Percentiles rank a stretch among this genome's conserved stretches.
Conservation (phyloP, 2,888 invertebrate species). For the Leptopilina drosophilae region DNA sequence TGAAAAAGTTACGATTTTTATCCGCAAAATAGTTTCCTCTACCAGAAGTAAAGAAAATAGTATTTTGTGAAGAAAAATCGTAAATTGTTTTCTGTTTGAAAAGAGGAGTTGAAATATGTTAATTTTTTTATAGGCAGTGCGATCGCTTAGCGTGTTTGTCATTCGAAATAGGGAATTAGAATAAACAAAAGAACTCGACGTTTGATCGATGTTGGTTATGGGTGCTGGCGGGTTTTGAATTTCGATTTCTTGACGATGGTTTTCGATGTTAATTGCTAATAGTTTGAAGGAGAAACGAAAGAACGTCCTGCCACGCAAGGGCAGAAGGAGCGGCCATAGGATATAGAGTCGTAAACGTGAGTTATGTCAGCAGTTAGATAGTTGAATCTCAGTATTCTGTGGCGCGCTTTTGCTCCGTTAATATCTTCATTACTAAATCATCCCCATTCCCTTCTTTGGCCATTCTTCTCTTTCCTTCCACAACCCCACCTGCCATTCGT, state of each 20-base stretch:
- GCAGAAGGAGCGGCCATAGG: constrained; percentile 63
- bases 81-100: too few species aligned
- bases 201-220: constrained; percentile 30
- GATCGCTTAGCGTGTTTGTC: neutral
- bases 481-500: constrained; percentile 41
- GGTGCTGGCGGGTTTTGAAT: constrained; percentile 10
- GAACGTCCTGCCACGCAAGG: constrained; percentile 56
- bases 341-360: constrained; percentile 74
- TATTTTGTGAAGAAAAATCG: too few species aligned
- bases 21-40: too few species aligned
- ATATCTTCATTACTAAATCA: constrained; percentile 77
- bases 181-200: constrained; percentile 18
- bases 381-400: constrained; percentile 76
- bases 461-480: constrained; percentile 46
- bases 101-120: too few species aligned
- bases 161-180: constrained; percentile 11
- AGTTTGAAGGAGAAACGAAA: constrained; percentile 50
- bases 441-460: constrained; percentile 63
- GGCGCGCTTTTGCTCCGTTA: constrained; percentile 75
- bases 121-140: too few species aligned
- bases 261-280: constrained; percentile 38
- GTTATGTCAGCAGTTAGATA: constrained; percentile 76
- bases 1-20: too few species aligned
- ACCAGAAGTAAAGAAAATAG: too few species aligned
- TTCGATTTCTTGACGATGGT: constrained; percentile 40